A percentile compares a stretch with the other conserved stretches of the same genome.
Conservation (phyloP, 2,888 invertebrate species). For the Epinotia nisella region DNA sequence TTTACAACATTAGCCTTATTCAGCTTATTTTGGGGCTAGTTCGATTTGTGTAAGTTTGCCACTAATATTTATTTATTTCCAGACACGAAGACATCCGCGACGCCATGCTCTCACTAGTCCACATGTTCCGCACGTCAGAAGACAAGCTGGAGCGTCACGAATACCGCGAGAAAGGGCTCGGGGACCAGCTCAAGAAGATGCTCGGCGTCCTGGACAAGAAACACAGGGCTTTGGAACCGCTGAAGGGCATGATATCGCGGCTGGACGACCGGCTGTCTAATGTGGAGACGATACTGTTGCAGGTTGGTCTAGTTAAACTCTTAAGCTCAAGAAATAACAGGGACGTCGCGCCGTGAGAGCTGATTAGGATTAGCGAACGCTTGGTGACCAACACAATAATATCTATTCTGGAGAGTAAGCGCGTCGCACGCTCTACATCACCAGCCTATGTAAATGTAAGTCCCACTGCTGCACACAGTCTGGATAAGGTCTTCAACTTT, state of each 20-base stretch:
- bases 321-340: too few species aligned
- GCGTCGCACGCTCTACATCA: too few species aligned
- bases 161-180: constrained; percentile 90
- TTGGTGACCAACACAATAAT: too few species aligned
- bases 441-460: too few species aligned
- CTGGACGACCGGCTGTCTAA: constrained; percentile 90
- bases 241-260: constrained; percentile 88
- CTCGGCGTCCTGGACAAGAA: constrained; percentile 89
- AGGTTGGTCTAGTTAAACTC: constrained; percentile 70
- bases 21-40: too few species aligned
- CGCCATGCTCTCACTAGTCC: constrained; percentile 91
- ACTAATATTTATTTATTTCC: constrained; percentile 42
- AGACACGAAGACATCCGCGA: constrained; percentile 90
- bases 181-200: constrained; percentile 91
- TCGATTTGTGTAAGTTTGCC: too few species aligned
- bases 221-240: constrained; percentile 87
- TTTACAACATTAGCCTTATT: too few species aligned
- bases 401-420: too few species aligned
- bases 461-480: too few species aligned
- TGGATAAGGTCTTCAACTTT: too few species aligned
- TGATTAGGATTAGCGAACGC: too few species aligned
- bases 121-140: constrained; percentile 91
- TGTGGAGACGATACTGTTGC: constrained; percentile 90
- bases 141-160: constrained; percentile 95
- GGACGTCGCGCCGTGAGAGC: too few species aligned